Base-by-base conservation (phyloP, 1,140 invertebrate genomes). In the Homarus americanus region DNA sequence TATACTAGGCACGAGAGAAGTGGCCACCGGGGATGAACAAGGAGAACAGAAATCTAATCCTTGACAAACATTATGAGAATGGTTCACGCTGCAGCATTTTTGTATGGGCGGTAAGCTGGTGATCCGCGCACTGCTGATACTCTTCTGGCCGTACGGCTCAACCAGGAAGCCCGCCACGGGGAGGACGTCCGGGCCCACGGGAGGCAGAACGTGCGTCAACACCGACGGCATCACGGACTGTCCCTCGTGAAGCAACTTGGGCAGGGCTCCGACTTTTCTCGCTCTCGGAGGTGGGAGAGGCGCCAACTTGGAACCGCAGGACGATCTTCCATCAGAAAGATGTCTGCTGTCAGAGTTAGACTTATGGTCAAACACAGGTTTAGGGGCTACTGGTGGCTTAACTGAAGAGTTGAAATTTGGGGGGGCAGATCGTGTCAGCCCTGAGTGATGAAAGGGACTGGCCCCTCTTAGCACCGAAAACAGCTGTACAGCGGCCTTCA, bases 361-460 rank as follows among this genome's bases (percentile, higher is more conserved):
- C 49, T 90, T 90, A 66, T 76, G 88, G 17, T 90, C 88, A 63
- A 84, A 82, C 9, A 83, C 49, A 40, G 88, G 88, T 36, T 90
- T 90, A 15, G 88, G 88, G 20, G 88, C 88, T 49, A 90, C 80
- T 36, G 88, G 88, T 41, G 88, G 88, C 36, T 90, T 90, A 32
- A 75, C n/a, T 66, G 79, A 83, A 53, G 66, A 24, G 36, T n/a
- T 38, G 72, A 76, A 75, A 12, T 90, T 90, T 41, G 80, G 53
- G 40, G 87, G 87, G 66, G 82, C 80, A 66, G 88, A 83, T 82
- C 88, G 80, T 28, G 84, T 53, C 53, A 44, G 53, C 66, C 88
- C 88, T 90, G 88, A 83, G 88, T 76, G 88, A 76, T 90, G 88
- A 41, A 76, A 83, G 88, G 88, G 82, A 84, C 80, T 78, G 66